Percentiles rank a stretch among this genome's conserved stretches.
Evolutionary conservation across 2,797 vertebrate genomes (phyloP).

Genomic region (Champsocephalus gunnari): DNA sequence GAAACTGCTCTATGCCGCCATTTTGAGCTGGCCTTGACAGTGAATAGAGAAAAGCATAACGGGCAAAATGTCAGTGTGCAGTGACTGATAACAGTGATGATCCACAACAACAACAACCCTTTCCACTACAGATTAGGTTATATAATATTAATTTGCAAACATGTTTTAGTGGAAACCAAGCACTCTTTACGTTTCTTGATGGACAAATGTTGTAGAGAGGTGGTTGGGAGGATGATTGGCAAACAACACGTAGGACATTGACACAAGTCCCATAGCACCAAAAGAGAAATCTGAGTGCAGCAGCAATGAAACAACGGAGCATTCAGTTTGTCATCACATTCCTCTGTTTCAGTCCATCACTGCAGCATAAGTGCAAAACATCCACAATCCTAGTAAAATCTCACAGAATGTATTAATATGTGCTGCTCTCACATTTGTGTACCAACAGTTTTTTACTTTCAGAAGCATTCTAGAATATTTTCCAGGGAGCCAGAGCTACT

Average conservation of each 20-base stretch:
- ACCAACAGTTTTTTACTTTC: too few species aligned
- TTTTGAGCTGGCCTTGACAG: slow-evolving; percentile 9
- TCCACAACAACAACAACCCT: slow-evolving; percentile 17
- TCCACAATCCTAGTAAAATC: too few species aligned
- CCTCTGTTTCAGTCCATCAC: too few species aligned
- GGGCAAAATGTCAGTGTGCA: slow-evolving; percentile 15
- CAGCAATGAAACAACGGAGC: too few species aligned
- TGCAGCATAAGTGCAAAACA: too few species aligned
- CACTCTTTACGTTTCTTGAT: background rate
- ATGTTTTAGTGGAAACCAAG: too few species aligned
- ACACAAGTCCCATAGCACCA: background rate
- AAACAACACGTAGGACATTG: background rate
- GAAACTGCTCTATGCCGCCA: slow-evolving; percentile 15
- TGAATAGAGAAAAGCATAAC: slow-evolving; percentile 2
- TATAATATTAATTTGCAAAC: background rate
- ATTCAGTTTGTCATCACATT: too few species aligned
- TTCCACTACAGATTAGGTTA: background rate
- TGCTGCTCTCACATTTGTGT: too few species aligned
- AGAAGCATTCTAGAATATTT: too few species aligned
- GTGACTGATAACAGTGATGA: slow-evolving; percentile 27
- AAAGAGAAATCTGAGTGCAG: too few species aligned
- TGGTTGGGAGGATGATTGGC: background rate
- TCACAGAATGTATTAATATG: too few species aligned
- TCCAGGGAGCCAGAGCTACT: too few species aligned
- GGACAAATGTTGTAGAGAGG: background rate